Conservation (phyloP, 2,888 invertebrate species). For the Lepidochrysops patricia region DNA sequence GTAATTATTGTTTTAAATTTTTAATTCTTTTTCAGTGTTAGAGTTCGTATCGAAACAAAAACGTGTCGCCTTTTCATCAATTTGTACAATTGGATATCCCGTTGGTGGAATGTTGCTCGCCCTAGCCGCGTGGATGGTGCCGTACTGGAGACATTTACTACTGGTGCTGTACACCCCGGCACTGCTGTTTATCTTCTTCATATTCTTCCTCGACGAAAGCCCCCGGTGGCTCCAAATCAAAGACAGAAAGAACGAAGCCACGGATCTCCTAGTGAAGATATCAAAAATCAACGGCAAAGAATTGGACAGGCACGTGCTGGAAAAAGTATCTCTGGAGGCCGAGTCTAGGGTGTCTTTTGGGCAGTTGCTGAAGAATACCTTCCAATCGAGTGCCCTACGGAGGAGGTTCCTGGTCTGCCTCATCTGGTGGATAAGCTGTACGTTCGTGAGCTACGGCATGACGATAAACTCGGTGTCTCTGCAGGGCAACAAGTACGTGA, state of each 20-base stretch:
- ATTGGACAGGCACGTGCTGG: slow-evolving; percentile 38
- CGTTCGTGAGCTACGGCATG: slow-evolving; percentile 85
- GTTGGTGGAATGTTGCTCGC: slow-evolving; percentile 39
- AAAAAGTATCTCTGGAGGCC: slow-evolving; percentile 36
- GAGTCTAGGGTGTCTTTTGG: slow-evolving; percentile 34
- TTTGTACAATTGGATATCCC: slow-evolving; percentile 39
- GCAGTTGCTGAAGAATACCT: slow-evolving; percentile 42
- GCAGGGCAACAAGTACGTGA: slow-evolving; percentile 83
- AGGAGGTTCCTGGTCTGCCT: slow-evolving; percentile 52
- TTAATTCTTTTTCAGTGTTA: slow-evolving; percentile 42
- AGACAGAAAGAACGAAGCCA: slow-evolving; percentile 77
- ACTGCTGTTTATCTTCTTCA: slow-evolving; percentile 77
- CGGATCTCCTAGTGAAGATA: slow-evolving; percentile 75
- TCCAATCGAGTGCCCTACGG: slow-evolving; percentile 41
- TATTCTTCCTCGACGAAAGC: slow-evolving; percentile 81
- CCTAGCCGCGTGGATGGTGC: slow-evolving; percentile 50
- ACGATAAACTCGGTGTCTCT: slow-evolving; percentile 83
- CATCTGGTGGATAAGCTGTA: slow-evolving; percentile 76
- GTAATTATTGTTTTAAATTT: no score
- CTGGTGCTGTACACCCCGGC: slow-evolving; percentile 80
- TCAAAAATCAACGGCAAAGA: slow-evolving; percentile 60
- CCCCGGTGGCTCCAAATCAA: slow-evolving; percentile 87
- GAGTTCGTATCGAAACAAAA: slow-evolving; percentile 51
- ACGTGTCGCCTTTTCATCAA: slow-evolving; percentile 39
- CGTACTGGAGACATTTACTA: slow-evolving; percentile 80